phyloP scores from a whole-genome alignment of 2,113 vertebrate genomes.

The Phaethornis superciliosus region DNA sequence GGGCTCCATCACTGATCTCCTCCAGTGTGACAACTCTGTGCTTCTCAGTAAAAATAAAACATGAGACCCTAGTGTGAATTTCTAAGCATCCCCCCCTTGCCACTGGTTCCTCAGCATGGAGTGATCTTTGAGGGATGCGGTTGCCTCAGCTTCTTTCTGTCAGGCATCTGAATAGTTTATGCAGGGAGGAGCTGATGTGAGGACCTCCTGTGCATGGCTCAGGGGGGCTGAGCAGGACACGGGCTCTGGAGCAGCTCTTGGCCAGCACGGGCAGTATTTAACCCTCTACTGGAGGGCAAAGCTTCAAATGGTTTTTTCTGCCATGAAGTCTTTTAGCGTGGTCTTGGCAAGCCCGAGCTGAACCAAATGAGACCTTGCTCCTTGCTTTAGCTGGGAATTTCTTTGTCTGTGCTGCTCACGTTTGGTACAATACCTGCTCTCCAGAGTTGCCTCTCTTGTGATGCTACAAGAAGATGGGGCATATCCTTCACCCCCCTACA shows the following conservation, averaged over 20 bases:
- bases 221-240: not conserved
- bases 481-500: not conserved
- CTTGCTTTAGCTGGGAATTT: not conserved
- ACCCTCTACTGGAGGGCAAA: not conserved
- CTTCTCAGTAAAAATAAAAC: not conserved
- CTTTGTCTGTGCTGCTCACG: not conserved
- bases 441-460: not conserved
- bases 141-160: not conserved
- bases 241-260: rapidly evolving
- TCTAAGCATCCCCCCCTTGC: not conserved
- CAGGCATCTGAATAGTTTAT: not conserved
- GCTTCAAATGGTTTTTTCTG: not conserved
- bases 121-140: not conserved
- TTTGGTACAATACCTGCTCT: not conserved
- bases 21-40: not conserved
- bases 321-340: not conserved
- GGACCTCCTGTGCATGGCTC: rapidly evolving
- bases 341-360: not conserved
- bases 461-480: not conserved
- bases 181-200: rapidly evolving
- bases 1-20: not conserved
- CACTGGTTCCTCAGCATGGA: rapidly evolving
- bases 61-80: not conserved
- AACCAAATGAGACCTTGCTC: not conserved
- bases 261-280: rapidly evolving